These are phyloP conservation scores for Ispidina lecontei DNA, from an alignment of 2,797 vertebrate genomes.

Conservation along the genomic window DNA sequence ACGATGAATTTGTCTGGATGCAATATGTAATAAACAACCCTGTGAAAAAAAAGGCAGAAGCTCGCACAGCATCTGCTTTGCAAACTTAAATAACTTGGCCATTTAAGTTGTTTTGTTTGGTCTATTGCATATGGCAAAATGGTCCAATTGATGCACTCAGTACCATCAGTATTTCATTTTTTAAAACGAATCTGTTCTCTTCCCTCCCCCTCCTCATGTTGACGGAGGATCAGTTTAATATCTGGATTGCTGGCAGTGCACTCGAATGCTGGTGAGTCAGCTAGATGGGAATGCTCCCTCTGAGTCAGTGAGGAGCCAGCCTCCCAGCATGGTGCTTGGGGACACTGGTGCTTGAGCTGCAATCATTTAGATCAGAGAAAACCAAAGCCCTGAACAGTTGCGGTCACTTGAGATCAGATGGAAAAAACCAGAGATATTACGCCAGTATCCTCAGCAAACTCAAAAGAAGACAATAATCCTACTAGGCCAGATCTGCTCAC, in stretches of 20 bases:
- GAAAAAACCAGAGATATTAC: conserved; percentile 29
- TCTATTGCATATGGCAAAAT: conserved; percentile 62
- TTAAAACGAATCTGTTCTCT: conserved; percentile 27
- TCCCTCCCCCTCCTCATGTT: background rate
- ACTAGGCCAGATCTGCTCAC: conserved; percentile 20
- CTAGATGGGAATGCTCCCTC: conserved; percentile 67
- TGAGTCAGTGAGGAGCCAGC: conserved; percentile 68
- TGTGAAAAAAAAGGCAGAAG: conserved; percentile 51
- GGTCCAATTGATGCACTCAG: conserved; percentile 52
- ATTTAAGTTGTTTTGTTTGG: conserved; percentile 65
- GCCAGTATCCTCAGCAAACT: conserved; percentile 45
- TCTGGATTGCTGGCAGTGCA: conserved; percentile 65
- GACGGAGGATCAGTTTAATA: conserved; percentile 60
- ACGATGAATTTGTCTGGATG: conserved; percentile 61
- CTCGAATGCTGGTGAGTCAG: conserved; percentile 65
- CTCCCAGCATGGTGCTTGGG: conserved; percentile 70
- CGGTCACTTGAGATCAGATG: conserved; percentile 65
- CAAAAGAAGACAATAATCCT: conserved; percentile 40
- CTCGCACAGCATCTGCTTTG: conserved; percentile 64
- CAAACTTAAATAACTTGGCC: conserved; percentile 67
- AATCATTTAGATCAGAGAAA: conserved; percentile 70
- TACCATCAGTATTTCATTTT: conserved; percentile 61
- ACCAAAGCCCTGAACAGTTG: conserved; percentile 63
- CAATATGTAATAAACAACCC: conserved; percentile 67
- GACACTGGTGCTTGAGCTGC: conserved; percentile 68